Evolutionary conservation across 1,140 invertebrate species (phyloP), one percentile per base, ranked within the genome.

Genomic region (Trichonephila clavata): DNA sequence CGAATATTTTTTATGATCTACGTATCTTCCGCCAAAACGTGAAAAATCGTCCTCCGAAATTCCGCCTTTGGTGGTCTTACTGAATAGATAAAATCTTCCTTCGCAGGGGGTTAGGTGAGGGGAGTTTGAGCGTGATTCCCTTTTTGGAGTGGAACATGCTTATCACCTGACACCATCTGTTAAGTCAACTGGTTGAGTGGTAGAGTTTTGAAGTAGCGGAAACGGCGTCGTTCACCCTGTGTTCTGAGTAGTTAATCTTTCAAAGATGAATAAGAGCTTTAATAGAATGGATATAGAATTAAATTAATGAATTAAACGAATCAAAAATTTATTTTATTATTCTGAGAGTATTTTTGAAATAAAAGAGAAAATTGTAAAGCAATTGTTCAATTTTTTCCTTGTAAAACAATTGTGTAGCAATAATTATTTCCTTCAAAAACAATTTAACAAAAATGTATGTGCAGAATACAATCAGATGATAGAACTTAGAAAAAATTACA

Each of bases 151-250:
- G 57, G 57, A 84, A 84, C 50, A 43, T 59, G 8, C 6, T 84
- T 59, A 84, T 84, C 83, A 16, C 59, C 83, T 84, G 83, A 84
- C 83, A 84, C 83, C 83, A 84, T 84, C 83, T 77, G 71, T 32
- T 77, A 77, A 77, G 71, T 77, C 83, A 59, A 32, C 24, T 84
- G 83, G 83, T 84, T 60, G 83, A 84, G 83, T 84, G 83, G 50
- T 59, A 14, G n/a, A 57, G 27, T 59, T 50, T 84, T 84, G 10
- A 14, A 57, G 43, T n/a, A 20, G 21, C 24, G 83, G 50, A 84
- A 59, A 84, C 81, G 39, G 27, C 57, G 83, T 27, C 83, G 60
- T 32, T 83, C 39, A 50, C 39, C 50, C 39, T 13, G 20, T n/a
- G 18, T 84, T 77, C 27, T 32, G 71, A 32, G 71, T 3, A 77